phyloP scores from a whole-genome alignment of 2,888 invertebrate species.

The Watsonalla cultraria region DNA sequence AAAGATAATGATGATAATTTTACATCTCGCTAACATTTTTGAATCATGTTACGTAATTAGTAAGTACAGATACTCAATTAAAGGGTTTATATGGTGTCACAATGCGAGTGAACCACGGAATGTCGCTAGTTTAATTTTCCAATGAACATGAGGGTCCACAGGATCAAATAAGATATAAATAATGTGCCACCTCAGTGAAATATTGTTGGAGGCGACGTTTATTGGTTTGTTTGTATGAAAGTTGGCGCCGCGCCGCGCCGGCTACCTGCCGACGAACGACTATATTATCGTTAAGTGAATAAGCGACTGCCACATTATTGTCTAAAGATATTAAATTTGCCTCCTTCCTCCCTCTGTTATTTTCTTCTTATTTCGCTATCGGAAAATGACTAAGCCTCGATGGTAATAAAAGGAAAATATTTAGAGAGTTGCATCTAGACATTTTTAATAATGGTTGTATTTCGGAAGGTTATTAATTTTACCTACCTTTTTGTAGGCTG shows the following conservation, averaged over 20 bases:
- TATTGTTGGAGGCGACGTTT: conserved; percentile 57
- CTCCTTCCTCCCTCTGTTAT: conserved; percentile 26
- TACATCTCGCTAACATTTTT: too few species aligned
- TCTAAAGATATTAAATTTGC: conserved; percentile 37
- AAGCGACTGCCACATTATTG: conserved; percentile 35
- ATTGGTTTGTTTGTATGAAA: conserved; percentile 63
- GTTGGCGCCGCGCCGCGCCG: conserved; percentile 41
- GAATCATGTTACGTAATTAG: too few species aligned
- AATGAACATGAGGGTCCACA: not conserved
- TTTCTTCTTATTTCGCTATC: conserved; percentile 20
- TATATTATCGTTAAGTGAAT: conserved; percentile 24
- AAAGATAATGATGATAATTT: too few species aligned
- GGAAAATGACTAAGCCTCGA: conserved; percentile 25
- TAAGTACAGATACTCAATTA: too few species aligned
- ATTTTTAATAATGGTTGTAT: conserved; percentile 5
- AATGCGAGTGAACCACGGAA: too few species aligned
- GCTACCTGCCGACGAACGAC: conserved; percentile 36
- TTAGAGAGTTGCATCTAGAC: conserved; percentile 14
- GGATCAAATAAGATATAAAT: conserved; percentile 54
- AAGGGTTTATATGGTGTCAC: too few species aligned
- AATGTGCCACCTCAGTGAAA: conserved; percentile 48
- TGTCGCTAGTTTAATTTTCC: not conserved
- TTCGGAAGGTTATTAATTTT: too few species aligned
- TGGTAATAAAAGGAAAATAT: conserved; percentile 14
- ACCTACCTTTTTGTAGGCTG: too few species aligned